Base-by-base conservation (phyloP, 2,797 vertebrate species). In the Kryptolebias ocellatus region DNA sequence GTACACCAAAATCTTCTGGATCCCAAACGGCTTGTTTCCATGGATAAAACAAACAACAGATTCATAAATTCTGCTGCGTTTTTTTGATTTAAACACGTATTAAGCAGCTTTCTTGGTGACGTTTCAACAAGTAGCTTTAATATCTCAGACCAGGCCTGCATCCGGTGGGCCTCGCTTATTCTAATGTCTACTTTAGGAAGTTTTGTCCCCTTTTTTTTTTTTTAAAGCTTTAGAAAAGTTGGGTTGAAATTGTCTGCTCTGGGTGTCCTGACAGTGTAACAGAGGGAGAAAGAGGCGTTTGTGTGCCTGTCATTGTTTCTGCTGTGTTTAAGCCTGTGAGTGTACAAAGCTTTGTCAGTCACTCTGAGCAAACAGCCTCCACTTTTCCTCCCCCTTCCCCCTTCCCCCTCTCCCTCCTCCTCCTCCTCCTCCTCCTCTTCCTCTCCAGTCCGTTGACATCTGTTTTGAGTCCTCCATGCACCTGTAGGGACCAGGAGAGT, bases 401-500 rank as follows among this genome's bases (percentile, higher is more conserved):
- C 53, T 37, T 72, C 60, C 53, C 49, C 52, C 42, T 58, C 28
- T 10, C 47, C 60, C 47, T 37, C 28, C 61, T 56, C 60, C 42
- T 60, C 68, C 11, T 0, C 18, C 53, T 63, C 67, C 71, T 34
- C 31, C 34, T 34, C 76, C 70, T 70, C 65, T 24, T 24, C 20
- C 71, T 81, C 85, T 86, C 79, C 85, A 85, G 90, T 94, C 84
- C 93, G 92, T 95, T 95, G 96, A 97, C 96, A 97, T 98, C 96
- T 97, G 96, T 93, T 95, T 96, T 95, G 83, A 94, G 94, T 95
- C 83, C 93, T 95, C 89, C n/a, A 83, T 95, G 96, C 96, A 97
- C 97, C 96, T 98, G 96, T 95, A 96, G 92, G 92, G 87, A 80
- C 59, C 27, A 53, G 86, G 92, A 78, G 71, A 72, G 80, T 88